These are phyloP conservation scores for Emydoidea blandingii DNA, from an alignment of 2,797 vertebrate genomes.

Conservation along the genomic window DNA sequence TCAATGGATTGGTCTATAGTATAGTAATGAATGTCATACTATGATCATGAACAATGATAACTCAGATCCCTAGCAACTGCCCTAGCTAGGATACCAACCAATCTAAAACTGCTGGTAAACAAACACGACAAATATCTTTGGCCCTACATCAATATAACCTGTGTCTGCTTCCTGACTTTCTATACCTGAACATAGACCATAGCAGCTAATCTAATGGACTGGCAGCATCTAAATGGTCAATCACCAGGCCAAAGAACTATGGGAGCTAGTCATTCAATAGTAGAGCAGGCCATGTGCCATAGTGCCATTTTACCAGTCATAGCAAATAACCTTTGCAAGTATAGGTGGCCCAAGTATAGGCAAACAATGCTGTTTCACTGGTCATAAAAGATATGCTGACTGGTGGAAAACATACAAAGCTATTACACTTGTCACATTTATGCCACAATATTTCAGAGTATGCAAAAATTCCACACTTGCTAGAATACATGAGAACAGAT, in stretches of 20 bases:
- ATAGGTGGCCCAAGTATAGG: not conserved
- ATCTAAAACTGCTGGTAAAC: not conserved
- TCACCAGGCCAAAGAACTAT: not conserved
- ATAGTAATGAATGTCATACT: not conserved
- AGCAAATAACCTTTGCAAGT: not conserved
- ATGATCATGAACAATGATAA: not conserved
- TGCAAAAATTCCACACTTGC: conserved; percentile 21
- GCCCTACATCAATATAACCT: not conserved
- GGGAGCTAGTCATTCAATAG: not conserved
- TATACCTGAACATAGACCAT: not conserved
- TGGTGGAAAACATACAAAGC: conserved; percentile 19
- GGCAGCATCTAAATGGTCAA: not conserved
- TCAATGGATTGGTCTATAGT: not conserved
- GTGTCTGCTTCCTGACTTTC: not conserved
- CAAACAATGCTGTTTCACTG: not conserved
- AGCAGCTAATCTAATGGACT: not conserved
- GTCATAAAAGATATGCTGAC: not conserved
- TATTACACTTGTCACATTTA: not conserved
- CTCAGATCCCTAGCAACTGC: not conserved
- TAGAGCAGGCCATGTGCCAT: not conserved
- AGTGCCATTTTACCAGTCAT: not conserved
- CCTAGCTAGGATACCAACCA: not conserved
- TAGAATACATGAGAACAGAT: conserved; percentile 11
- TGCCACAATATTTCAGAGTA: not conserved
- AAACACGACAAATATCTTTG: not conserved